Evolutionary conservation across 1,140 invertebrate species (phyloP), one percentile per base, ranked within the genome.

Genomic region (Cydia amplana): DNA sequence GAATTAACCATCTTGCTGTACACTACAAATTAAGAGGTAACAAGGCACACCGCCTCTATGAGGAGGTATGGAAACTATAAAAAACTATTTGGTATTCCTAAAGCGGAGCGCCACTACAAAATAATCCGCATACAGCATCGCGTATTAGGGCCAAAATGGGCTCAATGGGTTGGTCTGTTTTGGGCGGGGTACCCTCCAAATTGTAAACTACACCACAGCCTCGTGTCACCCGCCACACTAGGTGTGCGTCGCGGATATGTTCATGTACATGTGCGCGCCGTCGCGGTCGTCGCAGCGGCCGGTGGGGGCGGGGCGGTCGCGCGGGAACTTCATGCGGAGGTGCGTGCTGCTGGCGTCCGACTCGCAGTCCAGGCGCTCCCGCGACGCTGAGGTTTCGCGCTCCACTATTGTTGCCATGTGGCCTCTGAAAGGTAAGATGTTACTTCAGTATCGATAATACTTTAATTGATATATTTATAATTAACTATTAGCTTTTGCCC

Each of bases 401-500:
- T 92, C 91, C 1, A 91, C 91, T 72, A 92, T 92, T 10, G 91
- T 92, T 12, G 91, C 91, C 91, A 91, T 92, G 76, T 92, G 90
- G 23, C 83, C 77, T 77, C 87, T 87, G 72, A 76, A 72, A 70
- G 23, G 64, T 67, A 67, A 67, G 28, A 12, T 36, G 23, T 16
- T 14, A 67, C 14, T 67, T 14, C n/a, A 51, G n/a, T 51, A 18
- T 18, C 43, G 20, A 73, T 12, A 16, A 6, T 46, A 28, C 9
- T 73, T 55, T 18, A 4, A 46, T 46, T 20, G 20, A 20, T 12
- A 14, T 74, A 49, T 43, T 43, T 43, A 10, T 10, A 12, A 14
- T 12, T 43, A 43, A 10, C 32, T 32, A n/a, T n/a, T n/a, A 32
- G 32, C 32, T 32, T 32, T 0, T 32, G 32, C 32, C 32, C 6